phyloP scores from a whole-genome alignment of 2,797 vertebrate genomes.

The Rallus crepitans region DNA sequence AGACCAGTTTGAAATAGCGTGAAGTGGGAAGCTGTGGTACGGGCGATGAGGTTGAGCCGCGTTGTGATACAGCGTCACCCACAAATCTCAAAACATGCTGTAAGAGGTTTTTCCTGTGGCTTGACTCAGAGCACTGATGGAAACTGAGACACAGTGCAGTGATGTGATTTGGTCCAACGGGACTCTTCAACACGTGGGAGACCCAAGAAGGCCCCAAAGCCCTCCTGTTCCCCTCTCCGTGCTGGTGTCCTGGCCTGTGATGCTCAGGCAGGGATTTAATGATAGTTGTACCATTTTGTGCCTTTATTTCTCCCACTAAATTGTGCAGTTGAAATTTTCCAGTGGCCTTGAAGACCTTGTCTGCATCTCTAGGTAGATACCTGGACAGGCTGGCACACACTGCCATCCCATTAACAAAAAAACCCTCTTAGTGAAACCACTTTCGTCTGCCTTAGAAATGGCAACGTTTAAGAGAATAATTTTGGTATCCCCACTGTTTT shows the following conservation, averaged over 20 bases:
- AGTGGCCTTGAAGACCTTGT: not conserved
- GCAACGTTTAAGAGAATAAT: not conserved
- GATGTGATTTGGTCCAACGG: not conserved
- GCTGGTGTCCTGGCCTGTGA: not conserved
- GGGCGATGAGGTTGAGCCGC: not conserved
- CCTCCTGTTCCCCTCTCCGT: not conserved
- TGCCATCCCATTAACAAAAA: not conserved
- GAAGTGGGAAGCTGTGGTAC: not conserved
- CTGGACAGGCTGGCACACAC: not conserved
- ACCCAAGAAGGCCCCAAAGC: not conserved
- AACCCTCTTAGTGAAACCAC: not conserved
- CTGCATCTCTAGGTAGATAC: not conserved
- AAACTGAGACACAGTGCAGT: not conserved
- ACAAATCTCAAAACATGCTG: not conserved
- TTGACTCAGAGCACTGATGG: not conserved
- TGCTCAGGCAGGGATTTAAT: not conserved
- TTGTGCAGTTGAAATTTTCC: not conserved
- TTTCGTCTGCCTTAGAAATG: not conserved
- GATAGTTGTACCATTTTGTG: not conserved
- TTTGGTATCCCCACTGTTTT: not conserved
- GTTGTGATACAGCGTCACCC: not conserved
- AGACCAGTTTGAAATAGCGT: not conserved
- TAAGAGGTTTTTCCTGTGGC: not conserved
- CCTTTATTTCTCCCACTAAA: not conserved
- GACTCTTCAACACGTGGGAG: not conserved